phyloP scores from a whole-genome alignment of 2,797 vertebrate genomes.

The Anisognathus igniventris region DNA sequence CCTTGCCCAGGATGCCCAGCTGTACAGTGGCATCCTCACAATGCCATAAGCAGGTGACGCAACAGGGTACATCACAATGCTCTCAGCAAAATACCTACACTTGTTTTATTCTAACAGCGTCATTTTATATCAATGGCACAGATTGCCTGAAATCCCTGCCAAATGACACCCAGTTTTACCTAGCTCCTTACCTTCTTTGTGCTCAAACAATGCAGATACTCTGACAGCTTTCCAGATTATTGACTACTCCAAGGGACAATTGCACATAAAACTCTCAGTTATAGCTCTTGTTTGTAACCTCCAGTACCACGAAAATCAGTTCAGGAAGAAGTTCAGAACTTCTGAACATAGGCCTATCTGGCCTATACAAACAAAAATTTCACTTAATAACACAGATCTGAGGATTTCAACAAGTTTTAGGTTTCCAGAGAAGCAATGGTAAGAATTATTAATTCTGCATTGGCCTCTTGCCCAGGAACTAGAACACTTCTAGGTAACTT shows the following conservation, averaged over 20 bases:
- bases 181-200: neutral
- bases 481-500: neutral
- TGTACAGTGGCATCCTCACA: neutral
- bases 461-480: neutral
- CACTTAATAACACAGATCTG: neutral
- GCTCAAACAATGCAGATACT: neutral
- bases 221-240: neutral
- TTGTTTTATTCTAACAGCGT: neutral
- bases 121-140: neutral
- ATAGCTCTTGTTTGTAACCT: neutral
- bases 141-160: neutral
- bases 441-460: fast-evolving
- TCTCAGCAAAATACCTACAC: neutral
- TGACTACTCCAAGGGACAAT: neutral
- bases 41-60: fast-evolving
- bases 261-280: neutral
- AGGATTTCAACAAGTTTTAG: neutral
- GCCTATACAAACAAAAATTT: neutral
- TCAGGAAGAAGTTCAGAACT: neutral
- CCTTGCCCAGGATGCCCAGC: neutral
- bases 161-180: neutral
- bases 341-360: too few relatives aligned
- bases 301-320: neutral
- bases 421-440: neutral
- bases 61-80: fast-evolving